These are phyloP conservation scores for Caenorhabditis remanei DNA, from an alignment of 1,140 invertebrate species.

Conservation along the genomic window DNA sequence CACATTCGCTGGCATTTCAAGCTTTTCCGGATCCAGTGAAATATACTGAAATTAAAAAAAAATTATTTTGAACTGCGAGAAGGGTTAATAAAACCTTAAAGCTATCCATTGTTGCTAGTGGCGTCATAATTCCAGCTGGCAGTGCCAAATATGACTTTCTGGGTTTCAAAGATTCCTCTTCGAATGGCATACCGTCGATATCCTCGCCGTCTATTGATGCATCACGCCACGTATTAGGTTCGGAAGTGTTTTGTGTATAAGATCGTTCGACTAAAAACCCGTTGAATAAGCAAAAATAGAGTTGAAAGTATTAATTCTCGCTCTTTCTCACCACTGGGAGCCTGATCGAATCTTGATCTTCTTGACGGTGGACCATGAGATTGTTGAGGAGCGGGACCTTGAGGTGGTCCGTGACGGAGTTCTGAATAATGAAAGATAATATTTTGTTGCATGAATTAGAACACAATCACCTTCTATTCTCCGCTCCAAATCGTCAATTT, in stretches of 20 bases:
- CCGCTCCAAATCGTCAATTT: slow-evolving; percentile 37
- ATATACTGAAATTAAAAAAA: slow-evolving; percentile 55
- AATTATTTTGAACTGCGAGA: neutral
- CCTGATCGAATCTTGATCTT: slow-evolving; percentile 60
- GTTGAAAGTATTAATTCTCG: neutral
- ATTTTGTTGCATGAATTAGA: neutral
- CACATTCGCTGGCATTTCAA: slow-evolving; percentile 54
- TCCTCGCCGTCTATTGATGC: neutral
- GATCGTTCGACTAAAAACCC: slow-evolving; percentile 19
- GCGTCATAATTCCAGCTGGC: slow-evolving; percentile 62
- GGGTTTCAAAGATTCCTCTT: slow-evolving; percentile 51
- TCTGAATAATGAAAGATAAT: neutral
- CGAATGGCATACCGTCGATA: slow-evolving; percentile 56
- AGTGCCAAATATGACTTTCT: slow-evolving; percentile 40
- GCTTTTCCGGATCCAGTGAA: slow-evolving; percentile 30
- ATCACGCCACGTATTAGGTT: neutral
- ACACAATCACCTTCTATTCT: neutral
- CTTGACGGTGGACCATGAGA: neutral
- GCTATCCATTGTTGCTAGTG: slow-evolving; percentile 34
- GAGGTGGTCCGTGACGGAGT: neutral
- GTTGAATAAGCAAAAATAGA: neutral
- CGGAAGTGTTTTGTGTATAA: neutral
- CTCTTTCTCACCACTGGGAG: slow-evolving; percentile 14
- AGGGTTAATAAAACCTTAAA: slow-evolving; percentile 32
- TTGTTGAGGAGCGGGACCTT: neutral